Evolutionary conservation across 2,888 invertebrate species (phyloP).

Genomic region (Agrochola litura): DNA sequence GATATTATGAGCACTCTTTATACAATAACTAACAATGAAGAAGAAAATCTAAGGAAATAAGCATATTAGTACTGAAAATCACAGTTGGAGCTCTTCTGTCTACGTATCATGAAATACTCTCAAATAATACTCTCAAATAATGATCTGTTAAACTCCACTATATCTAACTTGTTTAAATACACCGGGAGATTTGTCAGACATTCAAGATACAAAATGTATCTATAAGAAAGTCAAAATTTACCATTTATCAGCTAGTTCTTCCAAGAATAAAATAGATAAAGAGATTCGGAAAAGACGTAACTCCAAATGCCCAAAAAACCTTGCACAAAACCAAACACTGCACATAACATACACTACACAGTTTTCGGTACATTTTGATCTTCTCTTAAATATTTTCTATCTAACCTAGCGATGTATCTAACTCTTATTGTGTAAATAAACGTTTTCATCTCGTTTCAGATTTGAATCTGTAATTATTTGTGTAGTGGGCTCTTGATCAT

Average conservation of each 20-base stretch:
- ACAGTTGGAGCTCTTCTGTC: not conserved
- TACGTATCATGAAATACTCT: not conserved
- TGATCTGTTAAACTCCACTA: not conserved
- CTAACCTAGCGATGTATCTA: slow-evolving; percentile 88
- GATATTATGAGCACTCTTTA: not conserved
- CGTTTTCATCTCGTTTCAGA: slow-evolving; percentile 88
- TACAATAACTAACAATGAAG: not conserved
- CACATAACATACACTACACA: slow-evolving; percentile 70
- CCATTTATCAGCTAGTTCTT: not conserved
- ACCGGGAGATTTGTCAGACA: not conserved
- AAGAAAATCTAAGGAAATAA: not conserved
- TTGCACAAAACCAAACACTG: slow-evolving; percentile 47
- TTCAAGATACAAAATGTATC: not conserved
- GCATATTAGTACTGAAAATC: not conserved
- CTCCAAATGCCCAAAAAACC: slow-evolving; percentile 1
- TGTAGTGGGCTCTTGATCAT: slow-evolving; percentile 86
- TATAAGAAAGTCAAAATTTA: not conserved
- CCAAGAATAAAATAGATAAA: not conserved
- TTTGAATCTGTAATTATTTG: slow-evolving; percentile 88
- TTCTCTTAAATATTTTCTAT: slow-evolving; percentile 90
- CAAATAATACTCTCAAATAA: not conserved
- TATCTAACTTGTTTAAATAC: no score
- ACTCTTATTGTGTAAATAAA: slow-evolving; percentile 90
- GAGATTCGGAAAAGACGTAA: not conserved
- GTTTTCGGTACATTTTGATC: slow-evolving; percentile 84